A percentile compares a stretch with the other conserved stretches of the same genome.
These are phyloP conservation scores for Mycteria americana DNA, from an alignment of 2,797 vertebrate species.

Conservation along the genomic window DNA sequence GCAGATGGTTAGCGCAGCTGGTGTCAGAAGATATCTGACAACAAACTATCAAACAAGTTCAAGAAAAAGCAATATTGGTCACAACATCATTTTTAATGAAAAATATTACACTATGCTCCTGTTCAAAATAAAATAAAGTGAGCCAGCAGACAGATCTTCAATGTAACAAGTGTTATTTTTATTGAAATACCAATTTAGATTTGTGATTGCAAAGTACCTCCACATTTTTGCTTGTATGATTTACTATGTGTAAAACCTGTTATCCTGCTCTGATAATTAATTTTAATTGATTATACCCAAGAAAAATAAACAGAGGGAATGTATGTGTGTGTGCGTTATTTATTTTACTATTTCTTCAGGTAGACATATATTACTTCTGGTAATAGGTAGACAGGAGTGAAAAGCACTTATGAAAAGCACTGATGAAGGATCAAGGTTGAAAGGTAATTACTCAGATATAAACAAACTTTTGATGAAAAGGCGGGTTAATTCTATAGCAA, in stretches of 20 bases:
- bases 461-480: not conserved
- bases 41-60: not conserved
- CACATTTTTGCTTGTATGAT: not conserved
- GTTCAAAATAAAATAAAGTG: not conserved
- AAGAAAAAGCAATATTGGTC: not conserved
- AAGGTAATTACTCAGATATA: not conserved
- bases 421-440: not conserved
- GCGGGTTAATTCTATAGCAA: not conserved
- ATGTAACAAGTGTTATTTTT: not conserved
- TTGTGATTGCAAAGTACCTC: not conserved
- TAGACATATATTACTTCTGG: not conserved
- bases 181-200: not conserved
- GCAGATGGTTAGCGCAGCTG: not conserved
- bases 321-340: not conserved
- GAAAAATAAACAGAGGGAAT: not conserved
- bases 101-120: not conserved
- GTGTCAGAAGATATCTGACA: not conserved
- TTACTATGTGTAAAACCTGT: not conserved
- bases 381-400: not conserved
- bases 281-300: not conserved
- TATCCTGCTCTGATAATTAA: not conserved
- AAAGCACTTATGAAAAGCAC: not conserved
- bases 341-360: not conserved
- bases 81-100: not conserved
- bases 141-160: not conserved